phyloP scores from a whole-genome alignment of 1,140 invertebrate genomes.

The Drosophila sproati region DNA sequence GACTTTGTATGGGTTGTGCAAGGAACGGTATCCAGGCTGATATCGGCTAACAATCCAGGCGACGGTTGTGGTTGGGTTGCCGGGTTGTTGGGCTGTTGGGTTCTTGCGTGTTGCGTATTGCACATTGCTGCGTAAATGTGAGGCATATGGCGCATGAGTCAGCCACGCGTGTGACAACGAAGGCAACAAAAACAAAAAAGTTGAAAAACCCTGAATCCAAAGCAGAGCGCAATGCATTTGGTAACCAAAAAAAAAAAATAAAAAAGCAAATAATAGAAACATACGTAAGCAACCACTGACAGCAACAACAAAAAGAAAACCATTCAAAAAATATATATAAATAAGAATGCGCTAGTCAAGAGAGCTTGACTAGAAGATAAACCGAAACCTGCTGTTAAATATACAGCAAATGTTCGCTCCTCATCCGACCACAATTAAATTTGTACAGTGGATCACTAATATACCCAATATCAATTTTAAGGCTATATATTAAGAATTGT shows the following conservation, averaged over 20 bases:
- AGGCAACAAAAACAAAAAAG: neutral
- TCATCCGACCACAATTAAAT: too few relatives aligned
- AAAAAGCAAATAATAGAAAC: neutral
- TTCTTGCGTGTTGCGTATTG: conserved; percentile 50
- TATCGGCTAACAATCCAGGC: conserved; percentile 4
- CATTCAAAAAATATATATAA: conserved; percentile 1
- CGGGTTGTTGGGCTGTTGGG: neutral
- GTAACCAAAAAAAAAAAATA: neutral
- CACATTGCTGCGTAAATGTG: conserved; percentile 32
- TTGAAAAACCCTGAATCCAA: conserved; percentile 11
- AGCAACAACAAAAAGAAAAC: conserved; percentile 4
- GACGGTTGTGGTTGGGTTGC: neutral
- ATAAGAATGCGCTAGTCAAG: too few relatives aligned
- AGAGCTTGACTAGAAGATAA: too few relatives aligned
- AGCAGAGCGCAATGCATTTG: conserved; percentile 6
- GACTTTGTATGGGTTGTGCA: conserved; percentile 71
- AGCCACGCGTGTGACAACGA: conserved; percentile 54
- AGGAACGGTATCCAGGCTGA: conserved; percentile 20
- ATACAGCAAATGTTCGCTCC: too few relatives aligned
- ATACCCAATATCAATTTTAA: too few relatives aligned
- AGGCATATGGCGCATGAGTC: conserved; percentile 52
- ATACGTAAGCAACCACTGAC: conserved; percentile 55
- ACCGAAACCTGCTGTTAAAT: too few relatives aligned
- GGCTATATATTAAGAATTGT: too few relatives aligned
- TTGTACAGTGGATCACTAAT: too few relatives aligned